Evolutionary conservation across 2,113 vertebrate genomes (phyloP), one percentile per base, ranked within the genome.

Genomic region (Gnathonemus longibarbis): DNA sequence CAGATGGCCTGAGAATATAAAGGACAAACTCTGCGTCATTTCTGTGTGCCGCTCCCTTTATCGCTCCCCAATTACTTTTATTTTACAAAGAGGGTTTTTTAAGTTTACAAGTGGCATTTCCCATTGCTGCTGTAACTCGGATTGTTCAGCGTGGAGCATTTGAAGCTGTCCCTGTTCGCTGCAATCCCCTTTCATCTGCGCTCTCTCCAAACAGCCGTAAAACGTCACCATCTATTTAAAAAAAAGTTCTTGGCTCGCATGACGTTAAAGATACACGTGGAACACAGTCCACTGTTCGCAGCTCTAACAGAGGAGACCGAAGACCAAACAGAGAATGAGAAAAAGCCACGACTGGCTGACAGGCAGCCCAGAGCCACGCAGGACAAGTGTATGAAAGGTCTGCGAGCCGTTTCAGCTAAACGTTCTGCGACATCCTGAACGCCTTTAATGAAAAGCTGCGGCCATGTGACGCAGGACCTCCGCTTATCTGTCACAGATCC

Each of bases 401-500:
- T 85, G n/a, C 1, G 80, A 24, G 74, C 17, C 42, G 31, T 10
- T 56, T 11, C 21, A 62, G 13, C 50, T 85, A 62, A 84, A 83
- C 8, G 42, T 83, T 84, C 70, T 56, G 17, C 17, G 39, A 42
- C 88, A 83, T 87, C 83, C 77, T 83, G 70, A 31, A 50, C 50
- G 48, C 89, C 50, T 31, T 62, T 74, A 48, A 42, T 42, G 84
- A 48, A 53, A 88, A 46, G 66, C 48, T 31, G 50, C 27, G 49
- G 48, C 87, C 87, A 50, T 77, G 88, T 86, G 45, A 91, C 89
- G 48, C 77, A n/a, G 56, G 24, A 90, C 56, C 80, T 89, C 84
- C 13, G 74, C 91, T 87, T 85, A 90, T 92, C 94, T 83, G 90
- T 88, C 88, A 93, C 84, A 92, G 91, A 49, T 87, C 87, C 5